Base-by-base conservation (phyloP, 2,113 vertebrate genomes). In the Tinamus guttatus region DNA sequence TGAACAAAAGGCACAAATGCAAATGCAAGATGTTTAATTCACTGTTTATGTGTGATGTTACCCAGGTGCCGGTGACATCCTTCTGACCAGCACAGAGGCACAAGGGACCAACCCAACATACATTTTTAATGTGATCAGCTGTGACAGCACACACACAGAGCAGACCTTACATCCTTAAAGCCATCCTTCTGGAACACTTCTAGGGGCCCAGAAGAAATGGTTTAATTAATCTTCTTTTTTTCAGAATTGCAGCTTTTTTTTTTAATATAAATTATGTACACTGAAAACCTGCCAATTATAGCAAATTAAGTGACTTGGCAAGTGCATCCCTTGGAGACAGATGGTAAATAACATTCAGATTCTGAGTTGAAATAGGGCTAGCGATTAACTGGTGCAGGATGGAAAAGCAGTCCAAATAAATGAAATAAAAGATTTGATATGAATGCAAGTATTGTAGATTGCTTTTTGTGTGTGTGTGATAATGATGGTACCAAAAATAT, bases 261-360 rank as follows among this genome's bases (percentile, higher is more conserved):
- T 89, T 74, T 58, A 93, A 96, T 98, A 98, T 98, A 97, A 98
- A 98, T 98, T 98, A 98, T 98, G 98, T 98, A 98, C 97, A 98
- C 98, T 98, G 98, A 98, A 98, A 98, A 98, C 97, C 96, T 98
- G 98, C 98, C 98, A 98, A 97, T 98, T 98, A 98, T 96, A 98
- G 97, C 98, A 98, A 98, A 98, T 98, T 98, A 98, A 97, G 97
- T 96, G 92, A 98, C 97, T 98, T 98, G 98, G 98, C 98, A 98
- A 98, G 91, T 97, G 87, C 95, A 93, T 98, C 95, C 98, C 97
- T 96, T 97, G 81, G 97, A 98, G 98, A 98, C 98, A 98, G 98
- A 98, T 98, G 98, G 98, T 98, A 98, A 98, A 98, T 98, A 98
- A 98, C 98, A 98, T 98, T 97, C 98, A 97, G 94, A 98, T 97